A percentile compares a stretch with the other conserved stretches of the same genome.
These are phyloP conservation scores for Pissodes strobi DNA, from an alignment of 1,140 invertebrate species.

Conservation along the genomic window DNA sequence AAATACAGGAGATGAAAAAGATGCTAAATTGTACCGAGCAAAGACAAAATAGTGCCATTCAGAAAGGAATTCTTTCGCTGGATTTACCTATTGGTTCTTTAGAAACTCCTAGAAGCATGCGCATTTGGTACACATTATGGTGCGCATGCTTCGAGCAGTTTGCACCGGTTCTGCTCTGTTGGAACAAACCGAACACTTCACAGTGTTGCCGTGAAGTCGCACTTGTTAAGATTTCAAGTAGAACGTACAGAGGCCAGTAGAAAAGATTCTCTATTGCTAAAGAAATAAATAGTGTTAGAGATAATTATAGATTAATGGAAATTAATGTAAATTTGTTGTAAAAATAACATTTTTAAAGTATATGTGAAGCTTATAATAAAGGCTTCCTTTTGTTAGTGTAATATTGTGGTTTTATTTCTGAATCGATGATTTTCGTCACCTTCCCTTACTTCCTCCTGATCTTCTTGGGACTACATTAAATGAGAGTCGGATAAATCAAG, in stretches of 20 bases:
- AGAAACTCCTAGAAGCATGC: too few species aligned
- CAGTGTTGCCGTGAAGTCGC: not conserved
- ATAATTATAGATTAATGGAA: conserved; percentile 33
- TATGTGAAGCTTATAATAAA: conserved; percentile 41
- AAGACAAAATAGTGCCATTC: too few species aligned
- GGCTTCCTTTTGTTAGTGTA: conserved; percentile 43
- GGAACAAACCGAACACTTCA: too few species aligned
- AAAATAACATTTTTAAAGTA: conserved; percentile 39
- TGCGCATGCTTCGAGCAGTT: too few species aligned
- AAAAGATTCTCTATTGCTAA: not conserved
- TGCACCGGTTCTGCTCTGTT: too few species aligned
- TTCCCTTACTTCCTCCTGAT: not conserved
- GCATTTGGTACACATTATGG: too few species aligned
- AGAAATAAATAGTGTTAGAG: conserved; percentile 17
- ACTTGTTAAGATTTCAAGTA: conserved; percentile 20
- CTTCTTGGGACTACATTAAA: not conserved
- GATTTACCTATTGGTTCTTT: too few species aligned
- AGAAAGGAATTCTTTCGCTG: too few species aligned
- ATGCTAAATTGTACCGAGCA: too few species aligned
- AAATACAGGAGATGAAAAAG: too few species aligned
- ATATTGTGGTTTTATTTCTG: conserved; percentile 28
- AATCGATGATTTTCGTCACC: not conserved
- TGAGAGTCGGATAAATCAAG: too few species aligned
- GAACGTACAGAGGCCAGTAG: not conserved
- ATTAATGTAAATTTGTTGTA: conserved; percentile 42